Base-by-base conservation (phyloP, 2,888 invertebrate genomes). In the Unio pictorum region DNA sequence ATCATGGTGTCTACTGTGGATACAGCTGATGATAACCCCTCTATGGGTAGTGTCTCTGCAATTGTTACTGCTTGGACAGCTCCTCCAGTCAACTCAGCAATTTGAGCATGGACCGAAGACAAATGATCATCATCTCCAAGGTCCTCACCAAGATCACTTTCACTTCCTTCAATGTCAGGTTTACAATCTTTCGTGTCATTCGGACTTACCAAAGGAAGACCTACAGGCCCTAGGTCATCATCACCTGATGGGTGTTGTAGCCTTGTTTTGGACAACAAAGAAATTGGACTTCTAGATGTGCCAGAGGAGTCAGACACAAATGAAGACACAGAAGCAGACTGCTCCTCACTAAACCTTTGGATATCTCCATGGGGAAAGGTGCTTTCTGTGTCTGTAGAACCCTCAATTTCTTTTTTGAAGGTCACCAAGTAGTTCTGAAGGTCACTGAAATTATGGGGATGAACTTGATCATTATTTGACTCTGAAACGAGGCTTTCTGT, bases 381-480 rank as follows among this genome's bases (percentile, higher is more conserved):
- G 20, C 28, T 63, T 15, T 56, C 72, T 20, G 63, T 66, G 45
- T 80, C 81, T 57, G 78, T 81, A 34, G 73, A 80, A 54, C 73
- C 85, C 67, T 93, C 93, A 77, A 95, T 94, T 89, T 95, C 95
- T 86, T 95, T 95, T 84, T 95, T 94, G 87, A 95, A 95, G 26
- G 94, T 94, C 73, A 94, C 94, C 78, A 96, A 91, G 86, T 95
- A 96, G 62, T 94, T 93, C 86, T 95, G 95, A 78, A 96, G 93
- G 83, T 95, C 93, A 11, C 93, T 93, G 55, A 94, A 93, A 78
- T 84, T 82, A 34, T 75, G 74, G 28, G 54, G 73, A 45, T 45
- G 45, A 45, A 45, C 45, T 15, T 45, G 45, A 45, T 45, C 45
- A 15, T 45, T 45, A 15, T 45, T 45, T 45, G 45, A 45, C 45